These are phyloP conservation scores for Macroteleia sp. DNA, from an alignment of 2,888 invertebrate species.

Conservation along the genomic window DNA sequence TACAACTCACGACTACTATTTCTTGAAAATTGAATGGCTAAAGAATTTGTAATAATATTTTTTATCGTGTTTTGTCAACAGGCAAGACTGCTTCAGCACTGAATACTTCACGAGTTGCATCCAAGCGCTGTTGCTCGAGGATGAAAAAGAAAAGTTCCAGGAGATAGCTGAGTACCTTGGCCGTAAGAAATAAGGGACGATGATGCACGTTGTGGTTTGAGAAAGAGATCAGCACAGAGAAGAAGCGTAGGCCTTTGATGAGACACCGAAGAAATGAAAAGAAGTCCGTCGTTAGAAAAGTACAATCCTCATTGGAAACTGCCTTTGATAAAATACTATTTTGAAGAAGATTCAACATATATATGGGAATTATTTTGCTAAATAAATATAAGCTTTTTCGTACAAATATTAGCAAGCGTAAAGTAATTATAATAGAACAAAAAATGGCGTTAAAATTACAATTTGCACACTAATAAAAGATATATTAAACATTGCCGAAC, in stretches of 20 bases:
- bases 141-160: constrained; percentile 90
- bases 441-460: no score
- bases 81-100: constrained; percentile 91
- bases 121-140: constrained; percentile 90
- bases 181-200: constrained; percentile 84
- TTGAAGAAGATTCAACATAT: not conserved
- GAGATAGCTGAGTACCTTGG: constrained; percentile 92
- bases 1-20: no score
- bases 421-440: no score
- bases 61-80: constrained; percentile 80
- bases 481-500: no score
- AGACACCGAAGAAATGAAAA: constrained; percentile 27
- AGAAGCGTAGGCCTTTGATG: constrained; percentile 28
- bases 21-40: no score
- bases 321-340: constrained; percentile 23
- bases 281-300: constrained; percentile 29
- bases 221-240: no score
- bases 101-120: constrained; percentile 92
- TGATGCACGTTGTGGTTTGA: constrained; percentile 69
- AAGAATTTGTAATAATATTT: constrained; percentile 13
- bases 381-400: constrained; percentile 24
- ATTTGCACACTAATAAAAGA: no score
- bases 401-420: no score
- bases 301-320: constrained; percentile 25
- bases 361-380: constrained; percentile 22